These are phyloP conservation scores for Dendrolimus kikuchii DNA, from an alignment of 1,140 invertebrate species.

Conservation along the genomic window DNA sequence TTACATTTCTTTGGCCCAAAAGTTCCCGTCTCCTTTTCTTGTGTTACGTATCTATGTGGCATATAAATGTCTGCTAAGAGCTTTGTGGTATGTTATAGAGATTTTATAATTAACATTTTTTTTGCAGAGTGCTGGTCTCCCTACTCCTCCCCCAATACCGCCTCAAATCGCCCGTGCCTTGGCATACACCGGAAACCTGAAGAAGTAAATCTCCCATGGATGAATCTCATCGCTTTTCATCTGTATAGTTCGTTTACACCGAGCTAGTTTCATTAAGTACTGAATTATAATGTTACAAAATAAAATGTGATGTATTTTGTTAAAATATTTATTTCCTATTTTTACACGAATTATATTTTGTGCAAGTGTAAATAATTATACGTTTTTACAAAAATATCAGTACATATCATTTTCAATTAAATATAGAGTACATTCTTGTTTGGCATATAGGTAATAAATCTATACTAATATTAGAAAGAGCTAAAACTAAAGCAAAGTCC, in stretches of 20 bases:
- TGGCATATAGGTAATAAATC: too few species aligned
- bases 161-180: slow-evolving; percentile 61
- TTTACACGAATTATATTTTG: not conserved
- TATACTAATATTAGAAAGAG: too few species aligned
- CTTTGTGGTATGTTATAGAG: too few species aligned
- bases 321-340: slow-evolving; percentile 3
- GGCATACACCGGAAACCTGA: slow-evolving; percentile 34
- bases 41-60: not conserved
- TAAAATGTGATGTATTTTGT: slow-evolving; percentile 5
- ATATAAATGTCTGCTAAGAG: too few species aligned
- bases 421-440: too few species aligned
- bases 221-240: slow-evolving; percentile 9
- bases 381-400: slow-evolving; percentile 3
- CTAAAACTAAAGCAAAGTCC: too few species aligned
- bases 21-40: too few species aligned
- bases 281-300: not conserved
- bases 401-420: too few species aligned
- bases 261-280: slow-evolving; percentile 2
- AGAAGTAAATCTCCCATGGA: slow-evolving; percentile 11
- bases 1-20: too few species aligned
- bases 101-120: slow-evolving; percentile 6
- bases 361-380: slow-evolving; percentile 10
- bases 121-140: slow-evolving; percentile 61
- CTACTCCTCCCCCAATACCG: slow-evolving; percentile 64
- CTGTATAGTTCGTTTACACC: slow-evolving; percentile 8